A percentile compares a stretch with the other conserved stretches of the same genome.
phyloP scores from a whole-genome alignment of 2,113 vertebrate genomes.

The Cyanoliseus patagonus region DNA sequence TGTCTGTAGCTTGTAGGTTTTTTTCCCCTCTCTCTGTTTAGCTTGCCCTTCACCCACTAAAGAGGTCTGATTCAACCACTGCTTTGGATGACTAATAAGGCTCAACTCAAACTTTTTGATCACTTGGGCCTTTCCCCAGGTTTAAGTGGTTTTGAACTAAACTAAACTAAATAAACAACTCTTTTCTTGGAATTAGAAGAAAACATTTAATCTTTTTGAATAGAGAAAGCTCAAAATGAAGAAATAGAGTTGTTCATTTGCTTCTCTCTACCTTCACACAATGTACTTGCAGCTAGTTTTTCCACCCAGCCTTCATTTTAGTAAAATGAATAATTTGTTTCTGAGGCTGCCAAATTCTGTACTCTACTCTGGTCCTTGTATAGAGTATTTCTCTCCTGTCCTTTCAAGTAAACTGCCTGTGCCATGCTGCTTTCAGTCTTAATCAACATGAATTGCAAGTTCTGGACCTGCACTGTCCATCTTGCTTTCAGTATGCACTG shows the following conservation, averaged over 20 bases:
- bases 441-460: not conserved
- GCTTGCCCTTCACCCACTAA: not conserved
- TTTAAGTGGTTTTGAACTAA: not conserved
- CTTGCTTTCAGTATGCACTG: not conserved
- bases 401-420: not conserved
- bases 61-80: not conserved
- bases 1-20: not conserved
- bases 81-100: not conserved
- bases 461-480: not conserved
- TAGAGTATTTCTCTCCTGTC: not conserved
- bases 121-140: rapidly evolving
- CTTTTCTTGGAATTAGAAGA: not conserved
- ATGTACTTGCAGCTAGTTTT: not conserved
- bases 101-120: not conserved
- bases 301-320: not conserved
- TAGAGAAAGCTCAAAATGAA: not conserved
- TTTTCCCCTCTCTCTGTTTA: not conserved
- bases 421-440: not conserved
- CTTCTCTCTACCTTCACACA: not conserved
- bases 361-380: not conserved
- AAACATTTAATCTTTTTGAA: not conserved
- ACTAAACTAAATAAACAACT: not conserved
- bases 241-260: not conserved
- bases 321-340: not conserved
- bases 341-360: not conserved